phyloP scores from a whole-genome alignment of 2,797 vertebrate species.

The Rhabdophis nuchalis region DNA sequence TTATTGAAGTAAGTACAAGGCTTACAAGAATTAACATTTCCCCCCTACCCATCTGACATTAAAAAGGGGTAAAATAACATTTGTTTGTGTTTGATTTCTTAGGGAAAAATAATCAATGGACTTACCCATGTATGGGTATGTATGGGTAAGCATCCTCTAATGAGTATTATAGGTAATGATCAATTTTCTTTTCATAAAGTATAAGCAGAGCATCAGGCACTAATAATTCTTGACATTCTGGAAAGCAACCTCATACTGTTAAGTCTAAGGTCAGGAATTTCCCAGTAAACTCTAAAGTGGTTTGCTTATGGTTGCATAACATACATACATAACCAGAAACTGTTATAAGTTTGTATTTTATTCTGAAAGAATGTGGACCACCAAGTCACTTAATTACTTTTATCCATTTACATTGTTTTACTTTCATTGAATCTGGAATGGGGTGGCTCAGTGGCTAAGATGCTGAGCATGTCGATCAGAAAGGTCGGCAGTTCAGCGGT shows the following conservation, averaged over 20 bases:
- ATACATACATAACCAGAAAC: not conserved
- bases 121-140: not conserved
- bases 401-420: not conserved
- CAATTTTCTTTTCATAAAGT: not conserved
- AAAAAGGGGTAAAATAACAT: not conserved
- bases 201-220: not conserved
- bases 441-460: no score
- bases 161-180: not conserved
- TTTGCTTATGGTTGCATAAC: not conserved
- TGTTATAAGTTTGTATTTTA: not conserved
- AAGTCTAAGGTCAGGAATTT: not conserved
- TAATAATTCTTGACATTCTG: not conserved
- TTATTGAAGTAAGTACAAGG: not conserved
- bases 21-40: not conserved
- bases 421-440: not conserved
- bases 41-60: not conserved
- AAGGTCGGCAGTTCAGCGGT: no score
- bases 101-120: not conserved
- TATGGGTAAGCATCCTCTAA: not conserved
- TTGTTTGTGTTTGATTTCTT: not conserved
- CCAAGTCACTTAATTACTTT: conserved; percentile 13
- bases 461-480: no score
- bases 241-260: not conserved
- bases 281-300: not conserved
- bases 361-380: conserved; percentile 9